Base-by-base conservation (phyloP, 2,113 vertebrate genomes). In the Cyprinodon variegatus region DNA sequence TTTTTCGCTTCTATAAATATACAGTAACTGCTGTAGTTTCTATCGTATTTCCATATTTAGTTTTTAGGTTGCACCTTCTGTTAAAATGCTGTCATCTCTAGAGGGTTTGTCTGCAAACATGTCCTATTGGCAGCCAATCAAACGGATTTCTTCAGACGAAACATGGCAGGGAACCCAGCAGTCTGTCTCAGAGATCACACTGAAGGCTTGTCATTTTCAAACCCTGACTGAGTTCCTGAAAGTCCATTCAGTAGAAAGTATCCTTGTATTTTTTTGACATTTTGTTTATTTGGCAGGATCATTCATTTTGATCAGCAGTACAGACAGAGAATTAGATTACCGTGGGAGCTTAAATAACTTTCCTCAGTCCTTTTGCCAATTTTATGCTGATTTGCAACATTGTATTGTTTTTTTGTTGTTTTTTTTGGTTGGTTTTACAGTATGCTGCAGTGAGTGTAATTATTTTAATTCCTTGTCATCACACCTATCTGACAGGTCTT, bases 291-390 rank as follows among this genome's bases (percentile, higher is more conserved):
- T 72, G 79, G 79, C 81, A 79, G 22, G 22, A 57, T 45, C 39
- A 63, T 29, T 43, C 67, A 68, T 82, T 80, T 45, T 11, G 46
- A 84, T 83, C 70, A 83, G 75, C 85, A 74, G 68, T 60, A 61
- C 70, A 72, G 68, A 29, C 22, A 69, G 45, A 78, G 83, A 65
- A 72, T 91, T 79, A 70, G 37, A 75, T 89, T 90, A 83, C 87
- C 68, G 81, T 6, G 61, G 57, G 39, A 38, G n/a, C 61, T 9
- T 41, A 9, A 41, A 41, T 41, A 41, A 15, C 50, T 57, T 57
- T 57, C 50, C 50, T n/a, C 17, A 57, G 50, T 72, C 50, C 66
- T 69, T 60, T 53, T 75, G 70, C 57, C 69, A 80, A 81, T 48
- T 60, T 36, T 1, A 50, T 43, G 43, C 29, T 5, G 39, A 59